These are phyloP conservation scores for Megaustenia siamemsis DNA, from an alignment of 2,888 invertebrate genomes.

Conservation along the genomic window DNA sequence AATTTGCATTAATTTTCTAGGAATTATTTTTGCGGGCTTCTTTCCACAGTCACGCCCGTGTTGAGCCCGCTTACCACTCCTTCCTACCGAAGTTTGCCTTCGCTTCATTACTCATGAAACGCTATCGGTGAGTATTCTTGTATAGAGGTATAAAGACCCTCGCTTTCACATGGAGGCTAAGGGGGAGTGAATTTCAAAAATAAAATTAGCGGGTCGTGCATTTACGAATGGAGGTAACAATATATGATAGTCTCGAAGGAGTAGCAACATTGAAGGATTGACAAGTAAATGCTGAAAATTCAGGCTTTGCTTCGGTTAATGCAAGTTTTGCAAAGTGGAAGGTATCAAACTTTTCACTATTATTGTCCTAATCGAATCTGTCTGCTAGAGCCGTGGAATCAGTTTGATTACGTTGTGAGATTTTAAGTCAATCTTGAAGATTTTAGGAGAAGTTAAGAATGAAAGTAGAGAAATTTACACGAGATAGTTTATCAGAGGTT, in stretches of 20 bases:
- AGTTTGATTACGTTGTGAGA: no score
- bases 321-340: no score
- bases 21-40: slow-evolving; percentile 13
- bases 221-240: not conserved
- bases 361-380: no score
- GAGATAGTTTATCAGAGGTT: no score
- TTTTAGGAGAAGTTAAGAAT: no score
- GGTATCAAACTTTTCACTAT: no score
- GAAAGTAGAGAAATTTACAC: no score
- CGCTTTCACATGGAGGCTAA: not conserved
- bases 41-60: not conserved
- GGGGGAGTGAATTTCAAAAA: not conserved
- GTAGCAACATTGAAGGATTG: not conserved
- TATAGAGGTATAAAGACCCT: not conserved
- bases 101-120: slow-evolving; percentile 14
- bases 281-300: no score
- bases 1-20: not conserved
- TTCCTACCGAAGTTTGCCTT: no score
- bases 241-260: not conserved
- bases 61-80: slow-evolving; percentile 18
- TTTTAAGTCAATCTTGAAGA: no score
- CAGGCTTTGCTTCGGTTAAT: no score
- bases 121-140: slow-evolving; percentile 17
- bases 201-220: not conserved
- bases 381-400: no score